A percentile compares a stretch with the other conserved stretches of the same genome.
phyloP scores from a whole-genome alignment of 1,140 invertebrate genomes.

The Mycetomoellerius zeteki region DNA sequence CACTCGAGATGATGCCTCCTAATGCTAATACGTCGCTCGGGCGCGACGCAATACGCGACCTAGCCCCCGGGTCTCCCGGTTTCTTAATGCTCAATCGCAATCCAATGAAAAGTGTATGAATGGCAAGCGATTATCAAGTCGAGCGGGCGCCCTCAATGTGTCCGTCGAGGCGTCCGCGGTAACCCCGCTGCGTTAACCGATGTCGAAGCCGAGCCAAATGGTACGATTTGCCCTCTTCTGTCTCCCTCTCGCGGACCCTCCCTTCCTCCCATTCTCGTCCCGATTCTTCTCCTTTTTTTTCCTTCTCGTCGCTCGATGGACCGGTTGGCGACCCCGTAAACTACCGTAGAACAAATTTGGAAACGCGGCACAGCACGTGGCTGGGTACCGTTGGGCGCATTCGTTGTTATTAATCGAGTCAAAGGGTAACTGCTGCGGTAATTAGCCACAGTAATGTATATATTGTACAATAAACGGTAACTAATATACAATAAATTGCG shows the following conservation, averaged over 20 bases:
- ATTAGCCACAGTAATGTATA: slow-evolving; percentile 41
- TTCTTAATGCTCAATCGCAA: slow-evolving; percentile 87
- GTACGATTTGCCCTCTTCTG: slow-evolving; percentile 68
- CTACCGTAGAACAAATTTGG: slow-evolving; percentile 54
- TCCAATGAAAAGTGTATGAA: slow-evolving; percentile 87
- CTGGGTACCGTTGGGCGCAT: slow-evolving; percentile 52
- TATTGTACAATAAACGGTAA: slow-evolving; percentile 20
- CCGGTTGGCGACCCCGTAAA: slow-evolving; percentile 30
- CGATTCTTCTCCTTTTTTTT: slow-evolving; percentile 16
- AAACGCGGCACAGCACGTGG: slow-evolving; percentile 66
- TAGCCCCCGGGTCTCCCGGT: slow-evolving; percentile 74
- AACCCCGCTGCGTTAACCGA: slow-evolving; percentile 86
- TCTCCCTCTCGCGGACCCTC: slow-evolving; percentile 4
- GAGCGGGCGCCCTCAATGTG: slow-evolving; percentile 86
- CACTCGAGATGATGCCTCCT: slow-evolving; percentile 87
- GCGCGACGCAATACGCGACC: slow-evolving; percentile 74
- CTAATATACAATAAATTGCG: too few species aligned
- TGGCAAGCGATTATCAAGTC: slow-evolving; percentile 87
- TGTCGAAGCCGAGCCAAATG: slow-evolving; percentile 84
- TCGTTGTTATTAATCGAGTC: slow-evolving; percentile 65
- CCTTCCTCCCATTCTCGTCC: background rate
- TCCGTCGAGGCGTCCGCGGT: slow-evolving; percentile 87
- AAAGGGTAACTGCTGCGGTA: slow-evolving; percentile 54
- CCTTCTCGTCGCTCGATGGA: background rate
- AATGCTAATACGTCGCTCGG: slow-evolving; percentile 85